A percentile compares a stretch with the other conserved stretches of the same genome.
phyloP scores from a whole-genome alignment of 2,113 vertebrate species.

The Balaenoptera acutorostrata region DNA sequence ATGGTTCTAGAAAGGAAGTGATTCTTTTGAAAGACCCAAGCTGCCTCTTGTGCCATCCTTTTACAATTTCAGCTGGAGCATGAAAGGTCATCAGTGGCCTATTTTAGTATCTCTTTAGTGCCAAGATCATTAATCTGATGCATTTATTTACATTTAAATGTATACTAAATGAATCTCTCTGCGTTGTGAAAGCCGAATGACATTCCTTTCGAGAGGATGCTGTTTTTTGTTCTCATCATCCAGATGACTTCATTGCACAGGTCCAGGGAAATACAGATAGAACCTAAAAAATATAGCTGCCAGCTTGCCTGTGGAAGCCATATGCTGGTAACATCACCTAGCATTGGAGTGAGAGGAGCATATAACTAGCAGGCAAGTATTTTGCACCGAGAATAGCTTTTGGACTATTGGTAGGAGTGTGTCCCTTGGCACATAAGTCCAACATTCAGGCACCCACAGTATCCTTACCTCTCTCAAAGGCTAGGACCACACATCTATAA shows the following conservation, averaged over 20 bases:
- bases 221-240: background rate
- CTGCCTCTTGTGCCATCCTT: background rate
- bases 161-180: background rate
- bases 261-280: background rate
- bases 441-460: background rate
- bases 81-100: background rate
- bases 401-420: background rate
- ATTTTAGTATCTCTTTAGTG: constrained; percentile 41
- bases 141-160: background rate
- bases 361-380: background rate
- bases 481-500: background rate
- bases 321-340: background rate
- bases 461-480: background rate
- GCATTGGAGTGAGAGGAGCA: background rate
- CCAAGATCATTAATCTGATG: constrained; percentile 24
- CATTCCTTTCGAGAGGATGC: constrained; percentile 7
- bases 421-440: background rate
- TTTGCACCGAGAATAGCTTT: background rate
- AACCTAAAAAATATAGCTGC: background rate
- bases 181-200: background rate
- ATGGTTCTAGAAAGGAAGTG: constrained; percentile 47
- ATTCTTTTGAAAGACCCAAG: constrained; percentile 49
- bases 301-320: background rate
- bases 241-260: background rate
- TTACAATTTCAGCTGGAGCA: background rate